Percentiles rank a stretch among this genome's conserved stretches.
Conservation (phyloP, 2,797 vertebrate species). For the Halcyon badia region DNA sequence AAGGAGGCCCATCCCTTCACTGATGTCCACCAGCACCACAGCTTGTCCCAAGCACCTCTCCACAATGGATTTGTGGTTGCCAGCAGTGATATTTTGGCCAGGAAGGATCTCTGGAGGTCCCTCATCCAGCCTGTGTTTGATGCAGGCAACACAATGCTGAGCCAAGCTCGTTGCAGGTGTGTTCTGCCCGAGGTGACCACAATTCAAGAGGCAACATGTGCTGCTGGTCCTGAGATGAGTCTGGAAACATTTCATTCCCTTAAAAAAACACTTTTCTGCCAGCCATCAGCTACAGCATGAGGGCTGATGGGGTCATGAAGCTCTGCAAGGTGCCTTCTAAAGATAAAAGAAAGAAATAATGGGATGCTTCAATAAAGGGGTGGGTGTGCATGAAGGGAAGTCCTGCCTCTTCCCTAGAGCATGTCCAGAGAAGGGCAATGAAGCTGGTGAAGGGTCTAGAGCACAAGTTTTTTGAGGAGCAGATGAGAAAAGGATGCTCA, state of each 20-base stretch:
- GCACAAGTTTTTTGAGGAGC: too few relatives aligned
- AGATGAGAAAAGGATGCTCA: too few relatives aligned
- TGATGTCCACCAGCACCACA: neutral
- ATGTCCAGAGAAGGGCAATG: neutral
- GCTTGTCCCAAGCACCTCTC: neutral
- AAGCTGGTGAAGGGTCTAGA: too few relatives aligned
- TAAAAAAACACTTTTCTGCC: neutral
- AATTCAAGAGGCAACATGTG: rapidly evolving
- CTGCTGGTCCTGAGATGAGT: neutral
- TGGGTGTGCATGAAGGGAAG: rapidly evolving
- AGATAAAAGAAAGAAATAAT: neutral
- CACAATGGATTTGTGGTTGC: neutral
- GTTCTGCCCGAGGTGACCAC: neutral
- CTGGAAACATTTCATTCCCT: neutral
- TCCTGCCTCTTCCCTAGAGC: neutral
- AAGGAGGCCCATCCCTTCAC: rapidly evolving
- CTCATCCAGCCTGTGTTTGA: rapidly evolving
- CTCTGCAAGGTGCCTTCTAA: neutral
- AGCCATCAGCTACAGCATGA: neutral
- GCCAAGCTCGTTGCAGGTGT: rapidly evolving
- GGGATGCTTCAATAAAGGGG: neutral
- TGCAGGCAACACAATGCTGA: rapidly evolving
- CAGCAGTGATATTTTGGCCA: neutral
- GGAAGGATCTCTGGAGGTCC: neutral
- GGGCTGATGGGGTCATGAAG: neutral